Base-by-base conservation (phyloP, 2,888 invertebrate genomes). In the Limnephilus auricula region DNA sequence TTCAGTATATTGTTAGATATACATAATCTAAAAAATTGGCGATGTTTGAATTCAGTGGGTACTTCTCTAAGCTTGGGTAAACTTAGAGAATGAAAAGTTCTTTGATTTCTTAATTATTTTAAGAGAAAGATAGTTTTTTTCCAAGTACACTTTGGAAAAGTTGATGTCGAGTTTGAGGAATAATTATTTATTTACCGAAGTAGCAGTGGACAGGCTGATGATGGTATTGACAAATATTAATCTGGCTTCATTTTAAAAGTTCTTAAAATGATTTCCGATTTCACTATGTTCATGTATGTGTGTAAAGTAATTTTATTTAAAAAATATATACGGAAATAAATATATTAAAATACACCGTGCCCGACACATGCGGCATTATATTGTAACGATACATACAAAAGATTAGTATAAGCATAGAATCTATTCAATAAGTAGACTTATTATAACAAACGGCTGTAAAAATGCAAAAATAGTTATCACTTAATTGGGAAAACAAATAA, bases 331-430 rank as follows among this genome's bases (percentile, higher is more conserved):
- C 18, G 25, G 25, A 65, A 65, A 65, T 31, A 31, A 34, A 15
- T 82, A 82, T 82, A 82, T 82, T 82, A 82, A 32, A 82, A 82
- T 82, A 18, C 34, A 34, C 82, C 15, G 34, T 82, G 80, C 80
- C 80, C 18, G n/a, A 34, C 4, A 13, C 18, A 25, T 34, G 34
- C 31, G 82, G 82, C 82, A 34, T 82, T 25, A 34, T 34, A 82
- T 82, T 82, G 65, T 65, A 82, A 80, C 32, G 32, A 82, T 82
- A 37, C 65, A 25, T 25, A 65, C 82, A 82, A 82, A 82, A 34
- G 34, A 82, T 82, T 82, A 82, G 82, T 13, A 25, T 82, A 82
- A 82, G 82, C 34, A 34, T 82, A 82, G 82, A 34, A 82, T 65
- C 65, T 82, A 82, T 82, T 82, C 18, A 34, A 34, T 32, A 82